Evolutionary conservation across 1,140 invertebrate genomes (phyloP).

Genomic region (Pseudobourletiella spinata): DNA sequence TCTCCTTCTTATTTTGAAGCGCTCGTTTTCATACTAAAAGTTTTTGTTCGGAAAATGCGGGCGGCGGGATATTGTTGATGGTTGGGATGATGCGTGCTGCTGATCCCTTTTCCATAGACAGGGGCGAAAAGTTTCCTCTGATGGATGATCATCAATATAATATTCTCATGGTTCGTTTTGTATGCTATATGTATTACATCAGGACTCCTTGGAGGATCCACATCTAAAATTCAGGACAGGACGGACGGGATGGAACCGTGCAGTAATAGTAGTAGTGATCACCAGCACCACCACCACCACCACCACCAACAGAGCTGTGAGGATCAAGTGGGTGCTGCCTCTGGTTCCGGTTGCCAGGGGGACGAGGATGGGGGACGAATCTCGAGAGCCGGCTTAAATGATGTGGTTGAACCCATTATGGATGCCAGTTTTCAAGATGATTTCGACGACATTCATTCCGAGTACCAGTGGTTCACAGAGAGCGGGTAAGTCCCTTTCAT

Average conservation of each 20-base stretch:
- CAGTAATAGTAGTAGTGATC: not conserved
- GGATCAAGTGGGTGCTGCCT: not conserved
- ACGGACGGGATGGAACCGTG: not conserved
- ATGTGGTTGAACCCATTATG: conserved; percentile 21
- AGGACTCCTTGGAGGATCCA: not conserved
- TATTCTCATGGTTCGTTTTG: too few species aligned
- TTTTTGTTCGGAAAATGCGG: too few species aligned
- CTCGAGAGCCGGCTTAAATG: not conserved
- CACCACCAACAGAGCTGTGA: not conserved
- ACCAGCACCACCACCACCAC: not conserved
- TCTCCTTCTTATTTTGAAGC: too few species aligned
- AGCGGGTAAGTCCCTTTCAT: conserved; percentile 19
- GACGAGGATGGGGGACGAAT: not conserved
- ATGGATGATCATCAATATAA: too few species aligned
- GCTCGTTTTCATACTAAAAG: too few species aligned
- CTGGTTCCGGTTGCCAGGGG: not conserved
- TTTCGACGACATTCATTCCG: conserved; percentile 27
- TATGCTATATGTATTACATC: not conserved
- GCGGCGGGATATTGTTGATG: too few species aligned
- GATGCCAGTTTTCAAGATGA: conserved; percentile 29
- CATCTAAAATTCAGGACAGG: not conserved
- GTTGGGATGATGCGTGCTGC: too few species aligned
- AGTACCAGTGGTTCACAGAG: conserved; percentile 33
- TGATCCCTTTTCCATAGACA: too few species aligned
- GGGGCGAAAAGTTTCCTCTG: too few species aligned